Evolutionary conservation across 2,797 vertebrate species (phyloP), one percentile per base, ranked within the genome.

Genomic region (Sarcophilus harrisii): DNA sequence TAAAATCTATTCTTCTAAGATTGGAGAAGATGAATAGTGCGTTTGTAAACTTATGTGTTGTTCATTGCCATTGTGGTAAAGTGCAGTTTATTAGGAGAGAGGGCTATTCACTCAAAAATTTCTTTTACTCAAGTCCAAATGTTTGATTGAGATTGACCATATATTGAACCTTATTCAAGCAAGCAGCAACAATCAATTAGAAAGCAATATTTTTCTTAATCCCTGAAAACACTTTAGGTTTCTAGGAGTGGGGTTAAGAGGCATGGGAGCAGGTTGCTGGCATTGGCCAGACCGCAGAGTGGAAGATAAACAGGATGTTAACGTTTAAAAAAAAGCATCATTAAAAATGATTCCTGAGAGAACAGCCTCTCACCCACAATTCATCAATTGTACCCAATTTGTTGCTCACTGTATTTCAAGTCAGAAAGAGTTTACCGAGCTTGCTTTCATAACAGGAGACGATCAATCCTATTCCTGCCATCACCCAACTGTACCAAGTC

Each of bases 351-450:
- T 91, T 94, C 97, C 95, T 96, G 24, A 0, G 6, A 73, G 62
- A 27, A 81, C 73, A 57, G 57, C 57, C 95, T 93, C 62, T 0
- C 52, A 38, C 27, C 0, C 29, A 62, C 95, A 73, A 94, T 94
- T 55, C 96, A 90, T 55, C 96, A 90, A 89, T 95, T 94, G 58
- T 90, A 95, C 12, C 94, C 95, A 92, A 38, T 91, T 58, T 0
- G 0, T 16, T 96, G 93, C 96, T 93, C 57, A 90, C 60, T 92
- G 90, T 97, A 95, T 97, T 96, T 95, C 97, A 93, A 94, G 96
- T 96, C 97, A 92, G 90, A 52, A 32, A 58, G 94, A 96, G 66
- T 97, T 97, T 95, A 96, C 95, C 1, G 3, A 94, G 89, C 73
- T 45, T 59, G 94, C 90, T 96, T 97, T 97, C 59, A 1, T 94